Percentiles rank a stretch among this genome's conserved stretches.
phyloP scores from a whole-genome alignment of 2,113 vertebrate genomes.

The Theristicus caerulescens region DNA sequence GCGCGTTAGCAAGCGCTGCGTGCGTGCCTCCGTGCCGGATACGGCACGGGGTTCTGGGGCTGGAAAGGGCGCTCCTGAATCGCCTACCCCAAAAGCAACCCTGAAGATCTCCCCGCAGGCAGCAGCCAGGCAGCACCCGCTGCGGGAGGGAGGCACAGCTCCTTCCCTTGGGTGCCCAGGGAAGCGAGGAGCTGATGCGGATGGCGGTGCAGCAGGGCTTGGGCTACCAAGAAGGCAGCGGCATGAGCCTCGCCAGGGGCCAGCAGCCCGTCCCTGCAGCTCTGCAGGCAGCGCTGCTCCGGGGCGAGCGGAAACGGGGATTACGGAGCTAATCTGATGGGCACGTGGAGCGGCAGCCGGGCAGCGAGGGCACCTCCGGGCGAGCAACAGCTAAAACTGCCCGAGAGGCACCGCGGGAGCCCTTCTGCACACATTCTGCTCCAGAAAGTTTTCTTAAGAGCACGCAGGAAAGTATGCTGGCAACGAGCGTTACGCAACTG shows the following conservation, averaged over 20 bases:
- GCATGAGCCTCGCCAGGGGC: fast-evolving
- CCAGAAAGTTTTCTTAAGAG: neutral
- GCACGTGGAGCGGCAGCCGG: neutral
- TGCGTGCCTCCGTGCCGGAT: neutral
- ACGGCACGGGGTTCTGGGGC: neutral
- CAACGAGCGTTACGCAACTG: constrained; percentile 1
- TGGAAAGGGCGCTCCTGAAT: neutral
- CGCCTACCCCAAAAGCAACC: fast-evolving
- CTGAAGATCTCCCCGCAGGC: neutral
- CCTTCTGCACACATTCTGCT: fast-evolving
- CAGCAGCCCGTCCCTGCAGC: neutral
- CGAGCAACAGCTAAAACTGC: fast-evolving
- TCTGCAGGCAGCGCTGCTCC: neutral
- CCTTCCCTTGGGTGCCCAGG: neutral
- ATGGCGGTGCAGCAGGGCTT: neutral
- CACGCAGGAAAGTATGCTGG: neutral
- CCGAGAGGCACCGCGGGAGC: neutral
- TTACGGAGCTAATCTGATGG: constrained; percentile 4
- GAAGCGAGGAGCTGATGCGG: neutral
- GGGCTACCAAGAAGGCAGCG: neutral
- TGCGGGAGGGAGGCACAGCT: neutral
- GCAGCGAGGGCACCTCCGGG: neutral
- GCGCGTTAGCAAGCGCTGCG: neutral
- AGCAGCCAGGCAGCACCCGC: neutral
- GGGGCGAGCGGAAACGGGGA: neutral